Base-by-base conservation (phyloP, 1,140 invertebrate genomes). In the Pseudomyrmex pallidus region DNA sequence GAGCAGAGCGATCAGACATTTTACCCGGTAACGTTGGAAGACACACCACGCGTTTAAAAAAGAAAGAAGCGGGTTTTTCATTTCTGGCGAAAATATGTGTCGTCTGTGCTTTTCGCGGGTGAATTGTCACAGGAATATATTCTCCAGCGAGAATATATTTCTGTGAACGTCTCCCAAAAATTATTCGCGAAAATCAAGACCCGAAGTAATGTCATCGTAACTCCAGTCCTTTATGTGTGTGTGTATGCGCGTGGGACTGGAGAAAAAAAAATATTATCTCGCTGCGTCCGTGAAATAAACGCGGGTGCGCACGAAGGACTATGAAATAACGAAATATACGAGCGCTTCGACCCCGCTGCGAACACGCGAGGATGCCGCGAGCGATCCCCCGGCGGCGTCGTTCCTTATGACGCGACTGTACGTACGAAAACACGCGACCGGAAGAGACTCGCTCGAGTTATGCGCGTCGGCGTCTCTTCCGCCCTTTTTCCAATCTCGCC, bases 401-500 rank as follows among this genome's bases (percentile, higher is more conserved):
- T 70, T 48, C 54, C 66, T 78, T 80, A 70, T 48, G n/a, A 70
- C 35, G 54, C 44, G 54, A 35, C 54, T 48, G 13, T 62, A 74
- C 44, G 44, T 25, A 70, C 50, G 67, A 54, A 54, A 72, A 72
- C 44, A 44, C 20, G 48, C 76, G 44, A 35, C 35, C 7, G 35
- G 35, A 35, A 35, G 25, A 10, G 20, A 74, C 62, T 56, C 12
- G 35, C 59, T 54, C 50, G 35, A 10, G 62, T 67, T n/a, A 50
- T 1, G 17, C n/a, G 17, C 20, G 61, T 13, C 61, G 46, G 7
- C 46, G 59, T n/a, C n/a, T 46, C 50, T 52, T 57, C 50, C 44
- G 25, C 80, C 59, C 59, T 63, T 82, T 35, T 82, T 82, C 80
- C 80, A 73, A 73, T 73, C 80, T 73, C 72, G 25, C 72, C 59